phyloP scores from a whole-genome alignment of 2,888 invertebrate genomes.

The Terebella lapidaria region DNA sequence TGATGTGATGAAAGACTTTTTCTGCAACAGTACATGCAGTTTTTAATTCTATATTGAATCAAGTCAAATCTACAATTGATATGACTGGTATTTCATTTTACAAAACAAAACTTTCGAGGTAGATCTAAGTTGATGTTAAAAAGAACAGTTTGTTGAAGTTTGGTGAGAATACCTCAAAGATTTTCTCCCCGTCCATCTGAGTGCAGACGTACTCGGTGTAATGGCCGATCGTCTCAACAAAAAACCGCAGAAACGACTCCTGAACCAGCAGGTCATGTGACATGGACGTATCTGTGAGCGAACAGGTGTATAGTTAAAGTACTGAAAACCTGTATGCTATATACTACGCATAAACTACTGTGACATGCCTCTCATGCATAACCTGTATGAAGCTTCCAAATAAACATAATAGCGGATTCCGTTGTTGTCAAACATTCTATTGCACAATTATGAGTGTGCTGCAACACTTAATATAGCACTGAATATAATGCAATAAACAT shows the following conservation, averaged over 20 bases:
- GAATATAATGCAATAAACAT: no score
- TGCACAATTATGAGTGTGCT: no score
- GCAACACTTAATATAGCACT: no score
- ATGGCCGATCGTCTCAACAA: constrained; percentile 71
- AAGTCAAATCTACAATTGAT: not conserved
- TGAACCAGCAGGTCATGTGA: constrained; percentile 62
- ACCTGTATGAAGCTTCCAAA: no score
- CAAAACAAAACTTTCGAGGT: not conserved
- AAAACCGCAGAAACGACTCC: constrained; percentile 74
- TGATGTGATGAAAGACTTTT: constrained; percentile 67
- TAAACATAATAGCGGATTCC: no score
- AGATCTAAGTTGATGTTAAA: not conserved
- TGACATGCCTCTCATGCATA: no score
- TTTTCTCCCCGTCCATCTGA: constrained; percentile 52
- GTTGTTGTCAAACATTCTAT: no score
- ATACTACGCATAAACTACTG: no score
- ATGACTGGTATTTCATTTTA: not conserved
- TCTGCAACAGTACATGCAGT: constrained; percentile 60
- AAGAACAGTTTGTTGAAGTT: not conserved
- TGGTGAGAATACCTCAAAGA: constrained; percentile 55
- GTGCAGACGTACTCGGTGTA: constrained; percentile 62
- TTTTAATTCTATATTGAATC: not conserved
- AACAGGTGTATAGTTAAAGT: no score
- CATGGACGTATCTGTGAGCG: not conserved
- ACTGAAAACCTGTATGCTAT: no score